phyloP scores from a whole-genome alignment of 1,140 invertebrate species.

The Helicoverpa zea region DNA sequence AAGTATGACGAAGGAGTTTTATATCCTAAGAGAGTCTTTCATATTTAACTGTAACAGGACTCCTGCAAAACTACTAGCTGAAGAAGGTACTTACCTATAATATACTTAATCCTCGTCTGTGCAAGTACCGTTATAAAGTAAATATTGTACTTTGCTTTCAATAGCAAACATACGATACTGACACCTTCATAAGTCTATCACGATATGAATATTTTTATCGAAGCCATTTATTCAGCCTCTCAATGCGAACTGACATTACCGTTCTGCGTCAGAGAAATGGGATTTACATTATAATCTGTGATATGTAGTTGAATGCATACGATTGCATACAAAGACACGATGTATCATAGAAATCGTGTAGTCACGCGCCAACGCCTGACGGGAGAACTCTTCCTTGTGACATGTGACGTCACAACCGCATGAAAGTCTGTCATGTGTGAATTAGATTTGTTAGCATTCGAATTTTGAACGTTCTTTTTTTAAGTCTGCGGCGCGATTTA shows the following conservation, averaged over 20 bases:
- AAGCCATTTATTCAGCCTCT: background rate
- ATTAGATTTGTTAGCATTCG: slow-evolving; percentile 30
- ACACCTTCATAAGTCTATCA: background rate
- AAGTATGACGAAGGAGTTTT: no score
- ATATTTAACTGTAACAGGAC: no score
- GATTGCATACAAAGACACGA: slow-evolving; percentile 41
- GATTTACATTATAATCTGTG: slow-evolving; percentile 32
- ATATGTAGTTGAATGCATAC: slow-evolving; percentile 20
- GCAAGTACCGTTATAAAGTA: no score
- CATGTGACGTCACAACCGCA: slow-evolving; percentile 6
- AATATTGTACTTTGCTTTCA: no score
- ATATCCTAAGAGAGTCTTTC: no score
- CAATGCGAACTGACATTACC: slow-evolving; percentile 3
- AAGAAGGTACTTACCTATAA: no score
- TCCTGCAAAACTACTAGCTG: no score
- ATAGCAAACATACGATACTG: background rate
- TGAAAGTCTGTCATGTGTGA: slow-evolving; percentile 25
- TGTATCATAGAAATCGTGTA: slow-evolving; percentile 39
- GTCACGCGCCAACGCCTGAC: slow-evolving; percentile 12
- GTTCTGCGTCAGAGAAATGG: slow-evolving; percentile 5
- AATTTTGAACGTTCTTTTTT: background rate
- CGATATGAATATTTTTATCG: slow-evolving; percentile 8
- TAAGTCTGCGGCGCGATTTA: background rate
- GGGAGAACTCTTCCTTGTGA: slow-evolving; percentile 19
- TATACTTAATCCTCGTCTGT: no score